These are phyloP conservation scores for Crenichthys baileyi DNA, from an alignment of 2,797 vertebrate genomes.

Conservation along the genomic window DNA sequence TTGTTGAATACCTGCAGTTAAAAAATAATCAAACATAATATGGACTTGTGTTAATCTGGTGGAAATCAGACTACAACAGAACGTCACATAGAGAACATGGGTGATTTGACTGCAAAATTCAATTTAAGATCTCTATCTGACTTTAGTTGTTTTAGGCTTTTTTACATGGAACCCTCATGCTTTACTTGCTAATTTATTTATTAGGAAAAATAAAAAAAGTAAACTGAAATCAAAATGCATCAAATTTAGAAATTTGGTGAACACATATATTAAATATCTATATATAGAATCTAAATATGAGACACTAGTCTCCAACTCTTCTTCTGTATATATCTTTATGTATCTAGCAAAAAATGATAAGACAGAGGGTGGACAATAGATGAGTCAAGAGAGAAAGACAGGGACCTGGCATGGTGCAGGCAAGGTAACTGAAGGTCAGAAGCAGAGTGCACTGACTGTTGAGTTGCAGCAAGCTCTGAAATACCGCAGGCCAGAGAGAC, in stretches of 20 bases:
- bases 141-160: no score
- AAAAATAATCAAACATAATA: no score
- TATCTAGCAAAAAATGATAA: slow-evolving; percentile 16
- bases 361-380: slow-evolving; percentile 19
- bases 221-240: no score
- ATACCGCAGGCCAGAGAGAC: slow-evolving; percentile 63
- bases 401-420: slow-evolving; percentile 37
- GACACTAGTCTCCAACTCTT: slow-evolving; percentile 8
- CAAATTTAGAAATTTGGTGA: no score
- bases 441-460: slow-evolving; percentile 36
- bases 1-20: no score
- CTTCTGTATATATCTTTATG: slow-evolving; percentile 4
- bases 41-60: not conserved
- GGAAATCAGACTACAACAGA: not conserved
- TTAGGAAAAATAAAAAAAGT: no score
- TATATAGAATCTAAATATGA: not conserved
- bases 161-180: no score
- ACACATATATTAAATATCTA: no score
- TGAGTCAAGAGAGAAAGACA: slow-evolving; percentile 27
- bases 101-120: no score
- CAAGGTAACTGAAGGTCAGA: slow-evolving; percentile 63
- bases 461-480: slow-evolving; percentile 68
- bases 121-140: no score
- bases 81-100: no score
- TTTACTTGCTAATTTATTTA: no score